Conservation (phyloP, 2,888 invertebrate species). For the Lochmaea crataegi region DNA sequence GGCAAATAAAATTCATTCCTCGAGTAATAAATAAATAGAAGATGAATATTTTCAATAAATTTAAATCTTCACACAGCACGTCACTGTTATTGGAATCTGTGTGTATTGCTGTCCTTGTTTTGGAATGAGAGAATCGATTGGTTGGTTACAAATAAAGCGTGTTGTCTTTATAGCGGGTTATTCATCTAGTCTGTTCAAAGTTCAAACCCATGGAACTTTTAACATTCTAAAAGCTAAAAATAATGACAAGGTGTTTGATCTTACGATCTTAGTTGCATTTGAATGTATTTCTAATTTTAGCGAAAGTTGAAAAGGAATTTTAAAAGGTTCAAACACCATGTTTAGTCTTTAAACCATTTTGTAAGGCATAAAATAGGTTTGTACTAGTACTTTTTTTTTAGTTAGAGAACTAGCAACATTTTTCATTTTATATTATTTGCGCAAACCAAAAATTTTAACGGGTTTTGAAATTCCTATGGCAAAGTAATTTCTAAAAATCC, state of each 20-base stretch:
- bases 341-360: not conserved
- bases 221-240: not conserved
- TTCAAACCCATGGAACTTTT: not conserved
- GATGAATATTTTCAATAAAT: no score
- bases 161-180: no score
- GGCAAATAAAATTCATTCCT: no score
- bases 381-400: constrained; percentile 9
- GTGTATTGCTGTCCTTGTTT: no score
- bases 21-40: no score
- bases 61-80: no score
- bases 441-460: not conserved
- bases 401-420: not conserved
- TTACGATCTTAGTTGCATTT: not conserved
- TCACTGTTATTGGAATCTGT: no score
- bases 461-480: not conserved
- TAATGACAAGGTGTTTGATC: not conserved
- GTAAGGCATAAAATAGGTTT: constrained; percentile 16
- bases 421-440: not conserved
- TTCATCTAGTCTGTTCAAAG: no score
- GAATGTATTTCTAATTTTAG: not conserved
- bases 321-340: not conserved
- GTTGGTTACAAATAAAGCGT: no score
- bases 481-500: not conserved
- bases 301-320: not conserved
- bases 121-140: no score